Evolutionary conservation across 1,140 invertebrate genomes (phyloP).

Genomic region (Drosophila pseudoobscura): DNA sequence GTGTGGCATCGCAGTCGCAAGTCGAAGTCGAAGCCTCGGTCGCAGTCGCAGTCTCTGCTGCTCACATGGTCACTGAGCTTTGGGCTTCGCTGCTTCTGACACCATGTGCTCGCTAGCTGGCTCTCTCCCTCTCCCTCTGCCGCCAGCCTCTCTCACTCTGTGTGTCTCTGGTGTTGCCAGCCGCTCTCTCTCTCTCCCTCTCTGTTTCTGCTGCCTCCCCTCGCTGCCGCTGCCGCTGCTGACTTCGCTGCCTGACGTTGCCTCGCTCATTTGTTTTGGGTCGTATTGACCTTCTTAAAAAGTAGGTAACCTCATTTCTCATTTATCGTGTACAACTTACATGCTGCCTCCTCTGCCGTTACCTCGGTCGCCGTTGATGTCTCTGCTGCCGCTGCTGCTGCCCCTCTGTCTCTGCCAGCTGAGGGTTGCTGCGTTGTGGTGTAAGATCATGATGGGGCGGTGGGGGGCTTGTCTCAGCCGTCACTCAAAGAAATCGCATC

Average conservation of each 20-base stretch:
- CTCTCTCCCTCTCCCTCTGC: conserved; percentile 22
- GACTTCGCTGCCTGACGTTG: conserved; percentile 59
- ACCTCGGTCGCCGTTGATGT: conserved; percentile 17
- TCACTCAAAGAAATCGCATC: conserved; percentile 28
- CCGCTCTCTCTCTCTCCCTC: conserved; percentile 10
- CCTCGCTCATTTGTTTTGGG: conserved; percentile 81
- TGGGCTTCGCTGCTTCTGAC: conserved; percentile 21
- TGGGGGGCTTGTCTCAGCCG: conserved; percentile 32
- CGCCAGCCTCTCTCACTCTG: conserved; percentile 12
- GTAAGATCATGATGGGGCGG: too few relatives aligned
- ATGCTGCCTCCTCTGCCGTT: conserved; percentile 51
- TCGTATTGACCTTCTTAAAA: conserved; percentile 83
- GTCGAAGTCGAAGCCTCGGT: conserved; percentile 5
- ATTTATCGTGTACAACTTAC: conserved; percentile 83
- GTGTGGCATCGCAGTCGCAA: conserved; percentile 31
- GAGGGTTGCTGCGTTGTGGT: conserved; percentile 1
- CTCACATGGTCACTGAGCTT: conserved; percentile 80
- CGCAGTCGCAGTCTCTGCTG: conserved; percentile 29
- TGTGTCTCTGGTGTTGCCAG: conserved; percentile 10
- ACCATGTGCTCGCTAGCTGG: too few relatives aligned
- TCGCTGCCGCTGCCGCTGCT: conserved; percentile 8
- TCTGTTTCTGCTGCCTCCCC: conserved; percentile 5
- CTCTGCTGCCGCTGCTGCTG: conserved; percentile 11
- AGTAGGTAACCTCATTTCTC: conserved; percentile 83
- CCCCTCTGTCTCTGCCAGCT: conserved; percentile 10